A percentile compares a stretch with the other conserved stretches of the same genome.
These are phyloP conservation scores for Myotis yumanensis DNA, from an alignment of 2,113 vertebrate genomes.

Conservation along the genomic window DNA sequence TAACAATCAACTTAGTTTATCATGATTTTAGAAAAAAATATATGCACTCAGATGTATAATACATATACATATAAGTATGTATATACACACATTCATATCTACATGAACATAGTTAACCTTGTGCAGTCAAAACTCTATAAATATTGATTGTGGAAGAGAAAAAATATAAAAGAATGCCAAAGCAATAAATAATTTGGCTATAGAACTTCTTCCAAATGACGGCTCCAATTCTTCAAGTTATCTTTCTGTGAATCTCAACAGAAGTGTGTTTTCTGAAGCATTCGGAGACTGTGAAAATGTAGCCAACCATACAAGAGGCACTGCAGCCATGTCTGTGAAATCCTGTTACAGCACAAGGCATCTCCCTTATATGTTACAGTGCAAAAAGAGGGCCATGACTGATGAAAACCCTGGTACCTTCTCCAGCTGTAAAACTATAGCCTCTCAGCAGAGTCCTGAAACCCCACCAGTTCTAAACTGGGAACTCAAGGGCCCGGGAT, in stretches of 20 bases:
- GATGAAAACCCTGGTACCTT: constrained; percentile 39
- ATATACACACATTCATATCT: background rate
- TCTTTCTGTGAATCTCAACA: background rate
- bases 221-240: background rate
- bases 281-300: background rate
- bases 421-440: constrained; percentile 36
- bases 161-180: background rate
- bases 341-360: background rate
- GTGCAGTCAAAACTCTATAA: background rate
- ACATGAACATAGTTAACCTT: background rate
- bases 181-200: constrained; percentile 1
- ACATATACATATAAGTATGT: background rate
- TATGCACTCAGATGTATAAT: background rate
- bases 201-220: background rate
- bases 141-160: background rate
- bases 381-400: constrained; percentile 27
- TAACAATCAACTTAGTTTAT: background rate
- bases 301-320: background rate
- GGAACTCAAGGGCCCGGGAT: background rate
- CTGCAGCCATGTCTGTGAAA: accelerated
- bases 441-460: background rate
- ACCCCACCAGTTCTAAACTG: background rate
- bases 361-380: background rate
- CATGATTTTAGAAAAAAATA: background rate
- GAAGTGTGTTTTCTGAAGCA: constrained; percentile 6